Conservation (phyloP, 2,888 invertebrate species). For the Drosophila atroscutellata region DNA sequence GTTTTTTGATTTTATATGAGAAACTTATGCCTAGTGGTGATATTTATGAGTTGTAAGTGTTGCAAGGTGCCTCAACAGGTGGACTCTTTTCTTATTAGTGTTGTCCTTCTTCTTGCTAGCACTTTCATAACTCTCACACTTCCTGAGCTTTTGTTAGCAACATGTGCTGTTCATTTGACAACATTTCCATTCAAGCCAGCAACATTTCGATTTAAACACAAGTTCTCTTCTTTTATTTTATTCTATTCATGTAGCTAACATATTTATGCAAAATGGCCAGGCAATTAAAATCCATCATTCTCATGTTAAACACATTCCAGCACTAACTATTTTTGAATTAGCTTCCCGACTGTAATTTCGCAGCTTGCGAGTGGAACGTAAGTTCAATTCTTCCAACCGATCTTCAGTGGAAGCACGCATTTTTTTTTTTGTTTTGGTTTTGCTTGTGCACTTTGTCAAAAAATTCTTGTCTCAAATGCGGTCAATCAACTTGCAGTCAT, state of each 20-base stretch:
- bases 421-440: not conserved
- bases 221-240: too few species aligned
- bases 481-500: conserved; percentile 40
- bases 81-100: not conserved
- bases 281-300: not conserved
- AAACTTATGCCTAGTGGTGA: conserved; percentile 28
- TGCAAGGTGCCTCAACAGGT: conserved; percentile 16
- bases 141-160: not conserved
- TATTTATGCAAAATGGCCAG: not conserved
- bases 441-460: conserved; percentile 1
- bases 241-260: not conserved
- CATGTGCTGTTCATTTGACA: too few species aligned
- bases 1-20: conserved; percentile 7
- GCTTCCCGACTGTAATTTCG: not conserved
- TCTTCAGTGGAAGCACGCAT: conserved; percentile 13
- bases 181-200: too few species aligned
- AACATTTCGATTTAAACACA: too few species aligned
- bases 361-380: conserved; percentile 1
- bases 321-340: not conserved
- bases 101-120: not conserved
- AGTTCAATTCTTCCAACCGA: conserved; percentile 6
- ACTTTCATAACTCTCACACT: not conserved
- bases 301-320: not conserved
- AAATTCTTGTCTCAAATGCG: conserved; percentile 32
- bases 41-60: not conserved